Percentiles rank a stretch among this genome's conserved stretches.
Evolutionary conservation across 2,888 invertebrate species (phyloP).

Genomic region (Agriopis leucophaearia): DNA sequence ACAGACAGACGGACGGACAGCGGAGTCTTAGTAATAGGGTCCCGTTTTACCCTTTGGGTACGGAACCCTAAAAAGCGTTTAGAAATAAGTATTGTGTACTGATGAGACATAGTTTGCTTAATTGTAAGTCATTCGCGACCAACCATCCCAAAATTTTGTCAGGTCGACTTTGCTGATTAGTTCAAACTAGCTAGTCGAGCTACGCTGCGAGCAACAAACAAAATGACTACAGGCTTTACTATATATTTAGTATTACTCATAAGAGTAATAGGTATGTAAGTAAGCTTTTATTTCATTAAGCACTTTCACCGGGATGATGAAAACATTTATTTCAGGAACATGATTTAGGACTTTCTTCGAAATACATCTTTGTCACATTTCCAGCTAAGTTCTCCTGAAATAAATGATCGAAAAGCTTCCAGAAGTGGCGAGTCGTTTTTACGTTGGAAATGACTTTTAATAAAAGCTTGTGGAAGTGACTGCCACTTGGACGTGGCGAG

Average conservation of each 20-base stretch:
- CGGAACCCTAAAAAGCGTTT: too few relatives aligned
- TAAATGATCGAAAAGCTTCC: constrained; percentile 33
- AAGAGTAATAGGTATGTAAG: background rate
- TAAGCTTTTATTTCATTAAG: constrained; percentile 5
- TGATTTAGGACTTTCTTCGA: constrained; percentile 29
- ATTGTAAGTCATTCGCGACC: too few relatives aligned
- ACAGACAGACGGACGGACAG: too few relatives aligned
- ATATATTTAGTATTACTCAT: background rate
- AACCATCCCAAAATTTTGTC: too few relatives aligned
- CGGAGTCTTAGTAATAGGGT: too few relatives aligned
- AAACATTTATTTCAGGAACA: constrained; percentile 29
- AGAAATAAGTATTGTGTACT: too few relatives aligned
- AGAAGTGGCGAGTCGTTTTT: constrained; percentile 30
- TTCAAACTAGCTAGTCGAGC: too few relatives aligned
- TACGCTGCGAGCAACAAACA: too few relatives aligned
- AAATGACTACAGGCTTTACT: background rate
- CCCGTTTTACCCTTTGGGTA: too few relatives aligned
- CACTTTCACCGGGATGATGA: constrained; percentile 10
- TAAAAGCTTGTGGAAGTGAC: constrained; percentile 9
- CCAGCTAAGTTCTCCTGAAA: constrained; percentile 29
- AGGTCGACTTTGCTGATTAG: too few relatives aligned
- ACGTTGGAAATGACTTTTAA: constrained; percentile 34
- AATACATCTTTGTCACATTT: constrained; percentile 43
- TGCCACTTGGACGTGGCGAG: constrained; percentile 5
- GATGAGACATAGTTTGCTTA: too few relatives aligned